phyloP scores from a whole-genome alignment of 2,888 invertebrate species.

The Mycogona germanica region DNA sequence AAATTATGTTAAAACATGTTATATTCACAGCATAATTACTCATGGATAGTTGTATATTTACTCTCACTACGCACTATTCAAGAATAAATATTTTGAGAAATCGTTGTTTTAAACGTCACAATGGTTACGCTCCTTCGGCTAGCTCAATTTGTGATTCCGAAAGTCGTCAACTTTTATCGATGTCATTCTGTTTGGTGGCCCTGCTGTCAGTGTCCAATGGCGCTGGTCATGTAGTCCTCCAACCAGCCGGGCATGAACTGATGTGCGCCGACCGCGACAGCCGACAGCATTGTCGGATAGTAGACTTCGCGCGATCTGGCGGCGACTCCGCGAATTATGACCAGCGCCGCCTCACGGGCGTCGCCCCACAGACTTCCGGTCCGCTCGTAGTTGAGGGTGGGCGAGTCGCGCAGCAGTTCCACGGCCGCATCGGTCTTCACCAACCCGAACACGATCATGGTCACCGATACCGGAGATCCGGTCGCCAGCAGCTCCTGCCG shows the following conservation, averaged over 20 bases:
- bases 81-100: too few relatives aligned
- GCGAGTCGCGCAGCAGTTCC: not conserved
- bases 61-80: too few relatives aligned
- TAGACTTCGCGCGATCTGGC: not conserved
- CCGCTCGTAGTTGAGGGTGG: too few relatives aligned
- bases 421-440: constrained; percentile 6
- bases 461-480: constrained; percentile 4
- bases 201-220: not conserved
- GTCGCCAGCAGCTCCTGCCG: constrained; percentile 6
- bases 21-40: too few relatives aligned
- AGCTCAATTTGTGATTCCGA: too few relatives aligned
- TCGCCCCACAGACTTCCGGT: not conserved
- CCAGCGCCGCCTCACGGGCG: constrained; percentile 6
- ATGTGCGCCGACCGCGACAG: not conserved
- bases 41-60: too few relatives aligned
- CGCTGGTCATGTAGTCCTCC: not conserved
- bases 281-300: constrained; percentile 2
- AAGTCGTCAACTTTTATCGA: too few relatives aligned
- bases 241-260: not conserved
- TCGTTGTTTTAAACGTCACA: too few relatives aligned
- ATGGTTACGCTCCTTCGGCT: too few relatives aligned
- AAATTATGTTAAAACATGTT: too few relatives aligned
- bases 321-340: constrained; percentile 1
- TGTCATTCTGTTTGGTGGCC: too few relatives aligned
- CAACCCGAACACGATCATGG: constrained; percentile 4